Percentiles rank a stretch among this genome's conserved stretches.
These are phyloP conservation scores for Leptodactylus fallax DNA, from an alignment of 2,797 vertebrate genomes.

Conservation along the genomic window DNA sequence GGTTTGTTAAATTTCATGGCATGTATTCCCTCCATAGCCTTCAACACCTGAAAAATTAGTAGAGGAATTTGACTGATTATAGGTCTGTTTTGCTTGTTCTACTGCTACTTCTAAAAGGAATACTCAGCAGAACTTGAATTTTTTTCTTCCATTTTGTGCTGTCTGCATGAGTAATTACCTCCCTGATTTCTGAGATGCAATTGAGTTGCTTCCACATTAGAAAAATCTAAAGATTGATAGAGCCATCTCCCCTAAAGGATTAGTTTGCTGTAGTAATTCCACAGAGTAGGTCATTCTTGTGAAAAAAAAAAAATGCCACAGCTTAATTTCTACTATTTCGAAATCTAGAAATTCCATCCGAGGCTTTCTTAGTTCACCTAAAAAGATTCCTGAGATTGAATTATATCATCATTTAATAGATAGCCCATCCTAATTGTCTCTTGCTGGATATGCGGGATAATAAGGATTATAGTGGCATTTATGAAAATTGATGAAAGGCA, in stretches of 20 bases:
- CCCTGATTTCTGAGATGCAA: slow-evolving; percentile 93
- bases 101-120: slow-evolving; percentile 87
- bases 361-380: slow-evolving; percentile 36
- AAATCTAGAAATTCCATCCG: slow-evolving; percentile 71
- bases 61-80: slow-evolving; percentile 92
- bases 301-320: slow-evolving; percentile 76
- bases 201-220: slow-evolving; percentile 87
- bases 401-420: not conserved
- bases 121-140: slow-evolving; percentile 92
- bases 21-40: slow-evolving; percentile 80
- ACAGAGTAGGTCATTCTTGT: slow-evolving; percentile 81
- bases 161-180: slow-evolving; percentile 97
- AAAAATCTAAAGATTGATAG: slow-evolving; percentile 90
- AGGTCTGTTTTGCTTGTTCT: slow-evolving; percentile 85
- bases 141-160: slow-evolving; percentile 88
- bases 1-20: slow-evolving; percentile 83
- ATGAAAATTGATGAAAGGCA: slow-evolving; percentile 32
- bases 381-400: not conserved
- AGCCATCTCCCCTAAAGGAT: slow-evolving; percentile 84
- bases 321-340: slow-evolving; percentile 80
- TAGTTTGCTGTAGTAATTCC: slow-evolving; percentile 85
- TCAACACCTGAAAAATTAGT: slow-evolving; percentile 94
- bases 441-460: slow-evolving; percentile 9
- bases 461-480: not conserved
- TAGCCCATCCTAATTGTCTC: slow-evolving; percentile 13